Evolutionary conservation across 1,140 invertebrate genomes (phyloP).

Genomic region (Drosophila pseudoobscura): DNA sequence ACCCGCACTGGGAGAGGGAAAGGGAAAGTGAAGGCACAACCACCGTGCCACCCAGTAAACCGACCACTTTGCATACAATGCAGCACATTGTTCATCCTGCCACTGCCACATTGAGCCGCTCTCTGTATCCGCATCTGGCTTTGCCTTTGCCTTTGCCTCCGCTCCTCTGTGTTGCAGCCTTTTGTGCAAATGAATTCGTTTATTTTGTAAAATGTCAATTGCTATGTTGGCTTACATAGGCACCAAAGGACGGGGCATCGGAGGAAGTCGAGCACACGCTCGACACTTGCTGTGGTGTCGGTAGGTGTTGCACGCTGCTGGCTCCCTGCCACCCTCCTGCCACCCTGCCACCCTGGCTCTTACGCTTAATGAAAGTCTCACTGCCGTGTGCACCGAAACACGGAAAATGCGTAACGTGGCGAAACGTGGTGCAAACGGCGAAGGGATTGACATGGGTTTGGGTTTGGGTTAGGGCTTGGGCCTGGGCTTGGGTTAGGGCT

Average conservation of each 20-base stretch:
- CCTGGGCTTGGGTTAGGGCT: too few relatives aligned
- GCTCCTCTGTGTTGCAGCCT: constrained; percentile 24
- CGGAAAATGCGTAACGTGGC: constrained; percentile 58
- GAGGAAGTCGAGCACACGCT: constrained; percentile 45
- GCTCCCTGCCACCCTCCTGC: neutral
- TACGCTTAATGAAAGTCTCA: constrained; percentile 71
- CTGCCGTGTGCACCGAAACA: constrained; percentile 42
- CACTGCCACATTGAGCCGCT: constrained; percentile 17
- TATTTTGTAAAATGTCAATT: constrained; percentile 82
- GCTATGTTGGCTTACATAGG: constrained; percentile 55
- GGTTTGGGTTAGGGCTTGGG: too few relatives aligned
- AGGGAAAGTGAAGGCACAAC: constrained; percentile 62
- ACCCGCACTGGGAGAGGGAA: neutral
- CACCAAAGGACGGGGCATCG: constrained; percentile 5
- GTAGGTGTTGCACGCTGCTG: constrained; percentile 10
- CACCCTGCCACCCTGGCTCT: too few relatives aligned
- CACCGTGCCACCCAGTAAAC: constrained; percentile 5
- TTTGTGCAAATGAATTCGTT: constrained; percentile 80
- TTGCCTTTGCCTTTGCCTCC: constrained; percentile 10
- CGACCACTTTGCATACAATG: constrained; percentile 26
- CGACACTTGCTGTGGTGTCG: constrained; percentile 58
- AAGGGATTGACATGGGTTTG: neutral
- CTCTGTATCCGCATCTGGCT: neutral
- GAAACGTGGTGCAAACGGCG: constrained; percentile 3
- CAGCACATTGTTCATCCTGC: constrained; percentile 48